Conservation (phyloP, 2,888 invertebrate species). For the Eupithecia dodoneata region DNA sequence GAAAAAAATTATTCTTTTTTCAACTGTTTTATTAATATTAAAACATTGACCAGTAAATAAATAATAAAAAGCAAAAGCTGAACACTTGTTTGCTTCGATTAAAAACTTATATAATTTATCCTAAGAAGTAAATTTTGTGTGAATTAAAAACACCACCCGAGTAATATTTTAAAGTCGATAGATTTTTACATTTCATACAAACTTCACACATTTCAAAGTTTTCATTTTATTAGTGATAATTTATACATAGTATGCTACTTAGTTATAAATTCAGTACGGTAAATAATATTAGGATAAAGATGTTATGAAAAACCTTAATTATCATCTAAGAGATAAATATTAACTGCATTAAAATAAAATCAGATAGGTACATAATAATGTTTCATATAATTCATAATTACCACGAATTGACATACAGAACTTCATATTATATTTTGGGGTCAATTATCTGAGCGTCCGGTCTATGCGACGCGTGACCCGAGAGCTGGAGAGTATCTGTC, state of each 20-base stretch:
- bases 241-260: neutral
- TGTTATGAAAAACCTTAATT: neutral
- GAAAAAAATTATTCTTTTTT: neutral
- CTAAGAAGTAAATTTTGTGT: conserved; percentile 45
- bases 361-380: neutral
- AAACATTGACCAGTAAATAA: conserved; percentile 17
- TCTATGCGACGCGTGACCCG: no score
- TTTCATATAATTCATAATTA: neutral
- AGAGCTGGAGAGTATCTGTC: no score
- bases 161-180: neutral
- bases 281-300: neutral
- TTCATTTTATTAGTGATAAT: neutral
- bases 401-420: neutral
- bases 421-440: no score
- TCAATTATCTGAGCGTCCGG: no score
- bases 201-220: neutral
- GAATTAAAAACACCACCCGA: neutral
- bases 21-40: conserved; percentile 15
- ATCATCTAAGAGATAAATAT: neutral
- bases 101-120: conserved; percentile 11
- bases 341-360: neutral
- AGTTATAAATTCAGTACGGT: neutral
- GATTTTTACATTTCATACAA: neutral
- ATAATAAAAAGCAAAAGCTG: conserved; percentile 11
- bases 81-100: conserved; percentile 9